Base-by-base conservation (phyloP, 2,888 invertebrate species). In the Achlya flavicornis region DNA sequence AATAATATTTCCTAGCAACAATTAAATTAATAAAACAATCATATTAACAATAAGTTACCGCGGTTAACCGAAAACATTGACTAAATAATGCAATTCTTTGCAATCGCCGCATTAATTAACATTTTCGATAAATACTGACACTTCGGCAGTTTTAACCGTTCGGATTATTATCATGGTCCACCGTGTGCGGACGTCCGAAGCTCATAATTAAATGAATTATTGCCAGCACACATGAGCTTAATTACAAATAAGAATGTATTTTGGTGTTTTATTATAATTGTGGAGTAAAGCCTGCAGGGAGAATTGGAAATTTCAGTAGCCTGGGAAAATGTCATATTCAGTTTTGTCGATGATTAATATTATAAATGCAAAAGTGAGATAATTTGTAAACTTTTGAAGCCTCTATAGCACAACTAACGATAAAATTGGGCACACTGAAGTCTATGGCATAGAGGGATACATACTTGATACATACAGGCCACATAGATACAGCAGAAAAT, bases 121-220 rank as follows among this genome's bases (percentile, higher is more conserved):
- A 8, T 53, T 19, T 53, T 53, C 53, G 53, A 53, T 53, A 53
- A 53, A 53, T 16, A 19, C 53, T 53, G n/a, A 7, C 16, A 16
- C 0, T 10, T 19, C 8, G 53, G 19, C 53, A 19, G 19, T 53
- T 48, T 48, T n/a, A 48, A 48, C 48, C 7, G 16, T n/a, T 48
- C 16, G 16, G 48, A 53, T n/a, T 53, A 48, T 48, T 48, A 53
- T 19, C 53, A 53, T 10, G 4, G 53, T 46, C n/a, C 53, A n/a
- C 19, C 53, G 19, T 19, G 53, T 53, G 48, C 48, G 48, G 48
- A 48, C 48, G 19, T 53, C 53, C 53, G 53, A 10, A 53, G 53
- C 53, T 53, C 53, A 53, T 53, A 53, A 53, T 53, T 53, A 53
- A 53, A 53, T 53, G 53, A 53, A 53, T 19, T n/a, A 53, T 53